Conservation (phyloP, 2,797 vertebrate genomes). For the Tadarida brasiliensis region DNA sequence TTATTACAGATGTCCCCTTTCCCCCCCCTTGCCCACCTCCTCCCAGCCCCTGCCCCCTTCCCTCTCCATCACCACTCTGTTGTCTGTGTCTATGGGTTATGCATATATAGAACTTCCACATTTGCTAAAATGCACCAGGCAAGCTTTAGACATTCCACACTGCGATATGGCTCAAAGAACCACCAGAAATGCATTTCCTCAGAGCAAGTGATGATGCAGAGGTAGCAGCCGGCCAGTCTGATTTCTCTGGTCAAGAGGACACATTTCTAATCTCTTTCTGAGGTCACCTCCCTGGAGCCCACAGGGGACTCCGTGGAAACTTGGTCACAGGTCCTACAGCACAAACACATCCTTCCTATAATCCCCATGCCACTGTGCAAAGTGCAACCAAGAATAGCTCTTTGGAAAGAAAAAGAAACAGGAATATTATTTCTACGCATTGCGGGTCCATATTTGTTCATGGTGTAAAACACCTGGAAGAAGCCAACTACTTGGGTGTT, state of each 20-base stretch:
- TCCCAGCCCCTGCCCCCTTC: neutral
- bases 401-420: neutral
- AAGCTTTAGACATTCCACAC: conserved; percentile 36
- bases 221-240: conserved; percentile 79
- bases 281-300: conserved; percentile 92
- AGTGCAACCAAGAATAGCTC: neutral
- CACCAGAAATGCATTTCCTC: conserved; percentile 71
- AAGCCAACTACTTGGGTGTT: neutral
- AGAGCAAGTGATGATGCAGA: conserved; percentile 73
- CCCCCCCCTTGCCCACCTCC: neutral
- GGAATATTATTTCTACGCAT: neutral
- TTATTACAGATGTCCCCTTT: neutral
- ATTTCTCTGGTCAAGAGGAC: conserved; percentile 90
- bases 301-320: conserved; percentile 75
- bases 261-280: conserved; percentile 95
- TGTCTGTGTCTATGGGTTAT: neutral
- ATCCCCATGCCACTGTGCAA: neutral
- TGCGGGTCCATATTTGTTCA: neutral
- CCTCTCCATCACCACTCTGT: neutral
- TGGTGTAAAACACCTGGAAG: neutral
- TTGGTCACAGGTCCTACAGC: conserved; percentile 84
- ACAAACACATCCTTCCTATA: conserved; percentile 72
- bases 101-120: neutral
- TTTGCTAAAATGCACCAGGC: conserved; percentile 57
- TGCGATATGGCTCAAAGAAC: neutral